phyloP scores from a whole-genome alignment of 37 sponge, comb jelly and placozoan genomes.

The Mnemiopsis leidyi region DNA sequence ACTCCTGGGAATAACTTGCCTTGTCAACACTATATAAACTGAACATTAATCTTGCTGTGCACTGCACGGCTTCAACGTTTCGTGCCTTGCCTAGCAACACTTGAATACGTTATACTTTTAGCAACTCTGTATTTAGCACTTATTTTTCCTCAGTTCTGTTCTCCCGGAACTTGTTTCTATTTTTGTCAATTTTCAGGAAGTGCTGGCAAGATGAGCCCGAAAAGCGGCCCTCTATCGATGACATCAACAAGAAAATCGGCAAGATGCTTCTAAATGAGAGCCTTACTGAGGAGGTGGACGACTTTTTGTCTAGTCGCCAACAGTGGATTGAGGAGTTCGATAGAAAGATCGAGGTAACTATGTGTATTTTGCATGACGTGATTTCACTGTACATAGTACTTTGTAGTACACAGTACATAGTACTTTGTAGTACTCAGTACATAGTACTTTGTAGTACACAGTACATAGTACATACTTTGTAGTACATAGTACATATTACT shows the following conservation, averaged over 20 bases:
- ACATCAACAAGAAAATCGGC: neutral
- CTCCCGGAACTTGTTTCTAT: no score
- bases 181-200: neutral
- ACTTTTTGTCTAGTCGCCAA: neutral
- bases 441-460: no score
- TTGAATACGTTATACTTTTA: no score
- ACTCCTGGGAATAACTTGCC: neutral
- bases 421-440: no score
- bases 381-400: no score
- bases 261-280: neutral
- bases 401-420: no score
- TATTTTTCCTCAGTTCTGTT: no score
- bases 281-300: neutral
- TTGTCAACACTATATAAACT: neutral
- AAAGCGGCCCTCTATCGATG: neutral
- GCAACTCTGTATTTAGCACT: no score
- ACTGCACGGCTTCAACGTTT: neutral
- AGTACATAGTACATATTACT: no score
- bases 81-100: neutral
- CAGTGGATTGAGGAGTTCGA: constrained; percentile 38
- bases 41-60: neutral
- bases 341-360: constrained; percentile 10
- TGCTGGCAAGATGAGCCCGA: constrained; percentile 45
- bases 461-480: no score
- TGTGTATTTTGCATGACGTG: no score